Evolutionary conservation across 2,797 vertebrate species (phyloP), one percentile per base, ranked within the genome.

Genomic region (Parambassis ranga): DNA sequence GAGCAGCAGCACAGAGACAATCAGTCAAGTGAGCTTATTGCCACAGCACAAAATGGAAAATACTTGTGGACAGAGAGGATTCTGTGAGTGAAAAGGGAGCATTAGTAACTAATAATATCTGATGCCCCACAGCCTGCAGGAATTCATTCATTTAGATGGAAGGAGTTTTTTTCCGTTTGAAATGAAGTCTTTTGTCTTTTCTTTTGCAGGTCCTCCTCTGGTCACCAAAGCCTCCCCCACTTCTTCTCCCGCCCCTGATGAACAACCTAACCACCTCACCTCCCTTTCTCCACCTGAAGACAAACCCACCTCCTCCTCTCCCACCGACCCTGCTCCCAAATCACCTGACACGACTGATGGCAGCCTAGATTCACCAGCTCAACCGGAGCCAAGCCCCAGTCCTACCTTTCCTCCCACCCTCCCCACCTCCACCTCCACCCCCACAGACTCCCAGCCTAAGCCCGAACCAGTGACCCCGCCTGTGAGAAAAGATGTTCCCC

Each of bases 401-500:
- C 15, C 42, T 4, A 32, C 32, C 10, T 20, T 5, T 1, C 26
- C 23, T 10, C 13, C 15, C 3, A 4, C 14, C 6, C 8, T 82
- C 89, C 13, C 90, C 0, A 44, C 58, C 86, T 77, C 3, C 36
- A 87, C 86, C 26, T 11, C 77, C 62, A 0, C 88, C 87, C 2
- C 88, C 72, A 72, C 93, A 0, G 58, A 84, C 43, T 87, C 89
- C 0, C 89, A 3, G 86, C 90, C 59, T 71, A 83, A 61, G 35
- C 28, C 81, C 1, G 88, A 83, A 73, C 93, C 95, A 0, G 90
- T 89, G 55, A 92, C 84, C 7, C 89, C 91, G 0, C 37, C 47
- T 0, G 7, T 83, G 1, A 82, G 62, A 56, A 77, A 41, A 46
- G 80, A 86, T 0, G n/a, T 3, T 36, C 85, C 76, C 1, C 60